phyloP scores from a whole-genome alignment of 2,888 invertebrate species.

The Chloroclystis v-ata region DNA sequence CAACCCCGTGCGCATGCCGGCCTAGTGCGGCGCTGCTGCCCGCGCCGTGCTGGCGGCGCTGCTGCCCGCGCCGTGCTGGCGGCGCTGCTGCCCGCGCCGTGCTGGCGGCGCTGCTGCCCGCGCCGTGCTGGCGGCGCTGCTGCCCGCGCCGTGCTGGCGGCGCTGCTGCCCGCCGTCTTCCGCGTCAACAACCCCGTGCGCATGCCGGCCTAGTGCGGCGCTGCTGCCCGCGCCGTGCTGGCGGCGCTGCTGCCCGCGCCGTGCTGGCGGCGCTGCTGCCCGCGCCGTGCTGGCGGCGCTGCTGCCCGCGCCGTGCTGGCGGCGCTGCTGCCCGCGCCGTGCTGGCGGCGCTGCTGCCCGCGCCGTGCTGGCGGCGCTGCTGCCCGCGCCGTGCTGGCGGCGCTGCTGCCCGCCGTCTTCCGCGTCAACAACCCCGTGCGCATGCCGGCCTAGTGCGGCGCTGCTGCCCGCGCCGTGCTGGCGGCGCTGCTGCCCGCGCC shows the following conservation, averaged over 20 bases:
- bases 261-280: constrained; percentile 93
- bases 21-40: constrained; percentile 89
- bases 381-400: no score
- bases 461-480: constrained; percentile 98
- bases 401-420: constrained; percentile 95
- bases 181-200: constrained; percentile 95
- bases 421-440: constrained; percentile 95
- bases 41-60: no score
- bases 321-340: constrained; percentile 93
- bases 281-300: constrained; percentile 83
- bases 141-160: constrained; percentile 80
- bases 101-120: constrained; percentile 93
- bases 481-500: constrained; percentile 98
- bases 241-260: constrained; percentile 98
- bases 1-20: constrained; percentile 89
- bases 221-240: no score
- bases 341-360: constrained; percentile 95
- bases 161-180: constrained; percentile 95
- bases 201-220: constrained; percentile 83
- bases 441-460: constrained; percentile 98
- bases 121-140: constrained; percentile 81
- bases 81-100: constrained; percentile 96
- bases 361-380: constrained; percentile 84
- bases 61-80: constrained; percentile 99
- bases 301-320: constrained; percentile 82